Conservation (phyloP, 2,113 vertebrate species). For the Ailuropoda melanoleuca region DNA sequence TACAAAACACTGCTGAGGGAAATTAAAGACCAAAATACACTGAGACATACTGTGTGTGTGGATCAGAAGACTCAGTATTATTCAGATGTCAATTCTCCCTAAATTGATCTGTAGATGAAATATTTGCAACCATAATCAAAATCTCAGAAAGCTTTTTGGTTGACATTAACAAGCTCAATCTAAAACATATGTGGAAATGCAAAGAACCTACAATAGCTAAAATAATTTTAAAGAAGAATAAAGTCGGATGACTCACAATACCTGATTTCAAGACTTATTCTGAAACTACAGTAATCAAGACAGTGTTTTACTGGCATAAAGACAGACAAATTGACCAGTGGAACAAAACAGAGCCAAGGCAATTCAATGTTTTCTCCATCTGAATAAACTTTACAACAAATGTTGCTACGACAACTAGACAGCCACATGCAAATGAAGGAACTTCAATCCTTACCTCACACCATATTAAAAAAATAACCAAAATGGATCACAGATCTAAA, state of each 20-base stretch:
- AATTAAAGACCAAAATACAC: neutral
- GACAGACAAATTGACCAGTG: neutral
- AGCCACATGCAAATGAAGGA: neutral
- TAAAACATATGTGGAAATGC: neutral
- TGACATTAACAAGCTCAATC: slow-evolving; percentile 30
- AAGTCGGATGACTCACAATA: neutral
- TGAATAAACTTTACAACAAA: slow-evolving; percentile 17
- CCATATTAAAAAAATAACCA: slow-evolving; percentile 14
- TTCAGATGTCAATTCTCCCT: neutral
- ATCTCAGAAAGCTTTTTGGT: neutral
- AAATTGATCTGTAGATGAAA: neutral
- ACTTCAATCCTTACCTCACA: neutral
- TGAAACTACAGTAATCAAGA: neutral
- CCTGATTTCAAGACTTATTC: neutral
- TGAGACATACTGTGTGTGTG: neutral
- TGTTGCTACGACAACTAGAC: neutral
- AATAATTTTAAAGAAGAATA: neutral
- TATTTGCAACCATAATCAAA: neutral
- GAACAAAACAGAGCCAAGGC: neutral
- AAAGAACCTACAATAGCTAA: neutral
- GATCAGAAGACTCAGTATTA: neutral
- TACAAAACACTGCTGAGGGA: neutral
- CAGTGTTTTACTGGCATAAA: neutral
- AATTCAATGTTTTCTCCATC: neutral
- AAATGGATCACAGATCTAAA: neutral